Evolutionary conservation across 2,888 invertebrate species (phyloP).

Genomic region (Dexiosoma caninum): DNA sequence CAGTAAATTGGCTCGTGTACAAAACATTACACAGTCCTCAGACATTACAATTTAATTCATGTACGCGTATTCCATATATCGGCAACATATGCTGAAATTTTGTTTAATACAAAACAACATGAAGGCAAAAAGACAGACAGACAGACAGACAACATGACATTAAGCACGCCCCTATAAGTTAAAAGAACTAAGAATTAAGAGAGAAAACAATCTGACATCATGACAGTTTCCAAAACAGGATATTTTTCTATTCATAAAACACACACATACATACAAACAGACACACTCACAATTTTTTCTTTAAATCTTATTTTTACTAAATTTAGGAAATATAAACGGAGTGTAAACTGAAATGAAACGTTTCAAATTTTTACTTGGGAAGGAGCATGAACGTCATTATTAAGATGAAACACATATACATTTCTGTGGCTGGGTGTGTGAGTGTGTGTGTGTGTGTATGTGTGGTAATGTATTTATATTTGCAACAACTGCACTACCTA

Average conservation of each 20-base stretch:
- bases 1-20: slow-evolving; percentile 19
- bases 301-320: background rate
- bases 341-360: background rate
- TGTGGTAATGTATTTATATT: too few species aligned
- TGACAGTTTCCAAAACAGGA: slow-evolving; percentile 41
- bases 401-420: background rate
- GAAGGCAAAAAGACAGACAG: slow-evolving; percentile 5
- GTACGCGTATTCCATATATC: background rate
- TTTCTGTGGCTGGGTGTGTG: too few species aligned
- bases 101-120: slow-evolving; percentile 21
- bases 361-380: slow-evolving; percentile 5
- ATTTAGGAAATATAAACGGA: background rate
- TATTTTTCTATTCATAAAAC: too few species aligned
- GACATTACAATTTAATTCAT: background rate
- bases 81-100: slow-evolving; percentile 30
- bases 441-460: background rate
- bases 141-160: slow-evolving; percentile 45
- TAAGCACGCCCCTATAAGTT: slow-evolving; percentile 40
- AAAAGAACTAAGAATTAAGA: background rate
- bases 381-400: background rate
- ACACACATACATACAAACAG: background rate
- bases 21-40: background rate
- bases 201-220: slow-evolving; percentile 19
- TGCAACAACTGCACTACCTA: slow-evolving; percentile 14
- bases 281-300: background rate